A percentile compares a stretch with the other conserved stretches of the same genome.
Evolutionary conservation across 2,797 vertebrate genomes (phyloP).

Genomic region (Sebastes itinus): DNA sequence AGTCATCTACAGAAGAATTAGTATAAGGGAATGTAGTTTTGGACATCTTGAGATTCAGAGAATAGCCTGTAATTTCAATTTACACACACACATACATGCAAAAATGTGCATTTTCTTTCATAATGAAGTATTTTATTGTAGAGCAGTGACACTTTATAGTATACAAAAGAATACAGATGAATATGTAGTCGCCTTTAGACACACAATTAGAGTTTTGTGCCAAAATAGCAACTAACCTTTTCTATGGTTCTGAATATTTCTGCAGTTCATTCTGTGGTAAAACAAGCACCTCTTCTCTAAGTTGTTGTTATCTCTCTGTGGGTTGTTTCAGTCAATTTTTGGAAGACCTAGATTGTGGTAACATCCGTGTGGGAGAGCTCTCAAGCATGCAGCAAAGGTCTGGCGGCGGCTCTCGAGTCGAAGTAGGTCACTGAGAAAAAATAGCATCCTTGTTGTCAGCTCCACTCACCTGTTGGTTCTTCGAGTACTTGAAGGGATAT

Average conservation of each 20-base stretch:
- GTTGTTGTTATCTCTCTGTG: background rate
- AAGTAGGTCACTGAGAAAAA: conserved; percentile 70
- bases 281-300: background rate
- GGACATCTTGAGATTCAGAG: background rate
- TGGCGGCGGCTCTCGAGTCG: conserved; percentile 28
- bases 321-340: conserved; percentile 22
- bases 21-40: background rate
- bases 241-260: background rate
- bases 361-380: conserved; percentile 10
- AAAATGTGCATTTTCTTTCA: background rate
- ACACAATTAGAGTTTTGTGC: background rate
- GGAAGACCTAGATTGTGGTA: conserved; percentile 14
- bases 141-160: background rate
- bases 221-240: background rate
- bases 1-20: too few relatives aligned
- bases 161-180: background rate
- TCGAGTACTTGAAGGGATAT: conserved; percentile 42
- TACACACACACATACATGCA: background rate
- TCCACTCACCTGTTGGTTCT: conserved; percentile 60
- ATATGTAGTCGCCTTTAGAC: background rate
- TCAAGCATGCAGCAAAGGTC: conserved; percentile 45
- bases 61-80: background rate
- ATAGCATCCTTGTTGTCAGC: conserved; percentile 71
- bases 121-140: background rate
- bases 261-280: background rate